Percentiles rank a stretch among this genome's conserved stretches.
Evolutionary conservation across 2,888 invertebrate species (phyloP).

Genomic region (Erebia epiphron): DNA sequence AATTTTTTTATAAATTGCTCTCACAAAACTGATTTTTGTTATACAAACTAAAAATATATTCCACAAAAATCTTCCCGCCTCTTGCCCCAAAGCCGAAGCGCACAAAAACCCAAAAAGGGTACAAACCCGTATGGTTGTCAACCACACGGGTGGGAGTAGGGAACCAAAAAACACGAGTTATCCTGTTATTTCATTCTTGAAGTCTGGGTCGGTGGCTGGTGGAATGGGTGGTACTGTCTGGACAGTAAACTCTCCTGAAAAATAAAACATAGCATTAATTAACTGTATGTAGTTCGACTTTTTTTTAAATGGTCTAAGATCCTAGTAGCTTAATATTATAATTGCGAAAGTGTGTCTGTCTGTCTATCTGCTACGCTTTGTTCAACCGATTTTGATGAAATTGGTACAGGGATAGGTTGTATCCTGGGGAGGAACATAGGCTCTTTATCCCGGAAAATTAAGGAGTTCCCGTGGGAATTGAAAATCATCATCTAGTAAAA

Average conservation of each 20-base stretch:
- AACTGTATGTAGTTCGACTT: too few relatives aligned
- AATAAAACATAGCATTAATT: too few relatives aligned
- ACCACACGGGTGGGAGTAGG: constrained; percentile 53
- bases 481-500: too few relatives aligned
- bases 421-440: too few relatives aligned
- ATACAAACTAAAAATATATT: constrained; percentile 27
- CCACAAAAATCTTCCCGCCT: constrained; percentile 36
- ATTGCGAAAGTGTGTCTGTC: too few relatives aligned
- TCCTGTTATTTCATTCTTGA: constrained; percentile 61
- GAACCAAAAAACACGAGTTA: constrained; percentile 52
- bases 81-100: constrained; percentile 37
- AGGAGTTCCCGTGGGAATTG: too few relatives aligned
- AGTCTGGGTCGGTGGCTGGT: constrained; percentile 72
- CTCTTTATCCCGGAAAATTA: too few relatives aligned
- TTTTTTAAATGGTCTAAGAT: too few relatives aligned
- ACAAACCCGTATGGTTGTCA: constrained; percentile 61
- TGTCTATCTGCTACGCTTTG: too few relatives aligned
- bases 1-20: not conserved
- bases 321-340: too few relatives aligned
- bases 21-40: constrained; percentile 12
- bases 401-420: too few relatives aligned
- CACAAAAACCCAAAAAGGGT: constrained; percentile 44
- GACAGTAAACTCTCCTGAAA: constrained; percentile 69
- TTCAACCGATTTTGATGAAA: too few relatives aligned
- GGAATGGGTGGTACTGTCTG: constrained; percentile 74